phyloP scores from a whole-genome alignment of 2,797 vertebrate genomes.

The Semaprochilodus insignis region DNA sequence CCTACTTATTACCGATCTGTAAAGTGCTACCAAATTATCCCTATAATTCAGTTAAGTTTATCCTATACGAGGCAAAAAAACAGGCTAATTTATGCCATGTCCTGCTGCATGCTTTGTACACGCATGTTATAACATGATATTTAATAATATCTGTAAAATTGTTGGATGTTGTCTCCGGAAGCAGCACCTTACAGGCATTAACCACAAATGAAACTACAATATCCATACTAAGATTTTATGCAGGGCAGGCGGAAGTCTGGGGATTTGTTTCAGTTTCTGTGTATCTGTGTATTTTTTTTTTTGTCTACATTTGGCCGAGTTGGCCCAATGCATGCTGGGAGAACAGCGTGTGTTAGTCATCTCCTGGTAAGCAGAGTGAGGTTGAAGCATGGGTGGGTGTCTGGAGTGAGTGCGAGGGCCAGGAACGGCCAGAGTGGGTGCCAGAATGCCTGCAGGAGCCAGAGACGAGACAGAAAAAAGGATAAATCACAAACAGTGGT shows the following conservation, averaged over 20 bases:
- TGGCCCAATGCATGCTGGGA: conserved; percentile 34
- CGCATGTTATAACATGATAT: not conserved
- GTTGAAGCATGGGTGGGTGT: conserved; percentile 63
- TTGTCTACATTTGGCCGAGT: conserved; percentile 35
- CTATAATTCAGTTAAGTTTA: no score
- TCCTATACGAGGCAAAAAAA: not conserved
- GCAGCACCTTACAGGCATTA: not conserved
- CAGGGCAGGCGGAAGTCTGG: conserved; percentile 5
- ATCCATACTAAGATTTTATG: not conserved
- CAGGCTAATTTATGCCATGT: not conserved
- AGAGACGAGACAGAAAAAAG: conserved; percentile 74
- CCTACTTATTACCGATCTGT: no score
- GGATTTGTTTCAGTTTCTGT: conserved; percentile 2
- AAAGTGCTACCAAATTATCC: no score
- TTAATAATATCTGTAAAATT: conserved; percentile 4
- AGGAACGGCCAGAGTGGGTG: conserved; percentile 74
- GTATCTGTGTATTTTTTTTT: conserved; percentile 7
- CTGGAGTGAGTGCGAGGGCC: conserved; percentile 71
- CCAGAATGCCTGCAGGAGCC: conserved; percentile 75
- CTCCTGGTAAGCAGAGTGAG: conserved; percentile 62
- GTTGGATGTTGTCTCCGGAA: not conserved
- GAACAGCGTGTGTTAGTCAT: conserved; percentile 43
- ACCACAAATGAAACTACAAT: conserved; percentile 10
- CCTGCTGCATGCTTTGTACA: not conserved
- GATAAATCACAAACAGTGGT: conserved; percentile 79